A percentile compares a stretch with the other conserved stretches of the same genome.
phyloP scores from a whole-genome alignment of 1,140 invertebrate genomes.

The Potamilus streckersoni region DNA sequence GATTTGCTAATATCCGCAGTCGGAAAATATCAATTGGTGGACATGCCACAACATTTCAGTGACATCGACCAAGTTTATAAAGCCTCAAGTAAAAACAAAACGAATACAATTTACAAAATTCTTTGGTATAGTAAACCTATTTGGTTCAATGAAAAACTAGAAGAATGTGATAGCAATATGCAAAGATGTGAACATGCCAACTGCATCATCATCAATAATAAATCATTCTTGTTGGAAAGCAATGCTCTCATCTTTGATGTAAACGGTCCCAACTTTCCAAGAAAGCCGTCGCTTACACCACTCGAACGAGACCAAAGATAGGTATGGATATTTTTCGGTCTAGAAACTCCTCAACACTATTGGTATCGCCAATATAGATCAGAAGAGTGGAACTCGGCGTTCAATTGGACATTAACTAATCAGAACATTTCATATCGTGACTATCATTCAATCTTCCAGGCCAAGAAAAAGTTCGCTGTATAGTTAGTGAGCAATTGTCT shows the following conservation, averaged over 20 bases:
- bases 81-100: too few species aligned
- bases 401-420: conserved; percentile 7
- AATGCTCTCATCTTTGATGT: conserved; percentile 3
- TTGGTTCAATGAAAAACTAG: too few species aligned
- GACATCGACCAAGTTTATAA: too few species aligned
- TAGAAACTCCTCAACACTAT: neutral
- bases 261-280: neutral
- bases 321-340: conserved; percentile 9
- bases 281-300: neutral
- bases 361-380: neutral
- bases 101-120: too few species aligned
- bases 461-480: conserved; percentile 24
- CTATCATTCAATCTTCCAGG: conserved; percentile 1
- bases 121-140: too few species aligned
- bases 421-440: neutral
- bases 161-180: too few species aligned
- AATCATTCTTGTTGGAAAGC: neutral
- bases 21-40: too few species aligned
- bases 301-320: neutral
- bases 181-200: conserved; percentile 5
- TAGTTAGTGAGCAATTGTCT: conserved; percentile 63
- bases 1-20: too few species aligned
- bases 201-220: neutral
- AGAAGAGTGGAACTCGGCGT: neutral
- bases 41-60: too few species aligned